A percentile compares a stretch with the other conserved stretches of the same genome.
Evolutionary conservation across 2,797 vertebrate genomes (phyloP).

Genomic region (Tragelaphus eurycerus): DNA sequence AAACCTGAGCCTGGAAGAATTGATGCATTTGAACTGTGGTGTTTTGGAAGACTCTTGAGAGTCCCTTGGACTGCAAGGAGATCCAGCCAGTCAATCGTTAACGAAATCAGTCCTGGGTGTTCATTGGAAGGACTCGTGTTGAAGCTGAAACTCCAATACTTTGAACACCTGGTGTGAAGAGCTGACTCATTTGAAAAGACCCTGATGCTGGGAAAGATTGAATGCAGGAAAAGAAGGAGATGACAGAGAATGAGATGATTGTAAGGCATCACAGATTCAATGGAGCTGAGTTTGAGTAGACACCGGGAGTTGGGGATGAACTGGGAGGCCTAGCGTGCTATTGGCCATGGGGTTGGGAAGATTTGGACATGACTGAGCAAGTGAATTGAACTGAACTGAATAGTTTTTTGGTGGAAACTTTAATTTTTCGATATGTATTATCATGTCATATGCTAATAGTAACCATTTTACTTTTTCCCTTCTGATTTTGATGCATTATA

Average conservation of each 20-base stretch:
- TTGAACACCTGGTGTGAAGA: fast-evolving
- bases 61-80: neutral
- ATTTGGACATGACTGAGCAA: fast-evolving
- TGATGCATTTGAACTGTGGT: neutral
- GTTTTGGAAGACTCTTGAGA: neutral
- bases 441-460: neutral
- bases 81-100: neutral
- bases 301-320: neutral
- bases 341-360: no score
- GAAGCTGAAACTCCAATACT: neutral
- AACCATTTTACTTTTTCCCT: neutral
- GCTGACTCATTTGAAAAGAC: neutral
- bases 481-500: neutral
- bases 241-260: neutral
- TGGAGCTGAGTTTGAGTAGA: neutral
- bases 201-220: neutral
- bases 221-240: neutral
- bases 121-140: neutral
- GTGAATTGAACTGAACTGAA: neutral
- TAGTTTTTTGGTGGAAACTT: neutral
- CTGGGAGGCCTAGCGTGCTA: neutral
- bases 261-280: neutral
- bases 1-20: neutral
- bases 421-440: neutral
- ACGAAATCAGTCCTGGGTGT: neutral